Conservation (phyloP, 1,140 invertebrate species). For the Reticulitermes speratus region DNA sequence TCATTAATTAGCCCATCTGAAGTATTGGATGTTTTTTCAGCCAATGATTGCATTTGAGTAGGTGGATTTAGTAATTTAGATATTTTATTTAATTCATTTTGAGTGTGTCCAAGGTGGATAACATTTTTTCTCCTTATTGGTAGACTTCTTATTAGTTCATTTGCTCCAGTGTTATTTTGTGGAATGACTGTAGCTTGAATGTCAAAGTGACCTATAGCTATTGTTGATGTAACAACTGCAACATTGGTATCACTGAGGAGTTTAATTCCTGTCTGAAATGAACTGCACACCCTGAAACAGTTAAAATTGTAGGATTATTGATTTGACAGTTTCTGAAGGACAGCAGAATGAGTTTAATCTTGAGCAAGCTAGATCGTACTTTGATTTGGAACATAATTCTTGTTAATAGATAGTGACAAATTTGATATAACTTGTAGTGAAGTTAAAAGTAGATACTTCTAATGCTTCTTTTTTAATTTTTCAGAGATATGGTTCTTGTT, state of each 20-base stretch:
- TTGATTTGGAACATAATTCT: too few relatives aligned
- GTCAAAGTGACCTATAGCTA: neutral
- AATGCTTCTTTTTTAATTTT: too few relatives aligned
- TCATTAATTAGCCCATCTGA: neutral
- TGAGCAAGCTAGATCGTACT: too few relatives aligned
- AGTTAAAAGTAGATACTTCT: too few relatives aligned
- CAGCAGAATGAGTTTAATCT: too few relatives aligned
- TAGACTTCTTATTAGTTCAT: neutral
- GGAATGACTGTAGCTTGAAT: neutral
- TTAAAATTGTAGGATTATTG: too few relatives aligned
- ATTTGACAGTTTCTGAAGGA: too few relatives aligned
- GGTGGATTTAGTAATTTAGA: neutral
- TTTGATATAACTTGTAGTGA: too few relatives aligned
- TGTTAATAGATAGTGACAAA: too few relatives aligned
- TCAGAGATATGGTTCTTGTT: too few relatives aligned
- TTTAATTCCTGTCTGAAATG: neutral
- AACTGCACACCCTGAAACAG: neutral
- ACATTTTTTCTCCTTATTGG: neutral
- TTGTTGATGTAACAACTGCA: constrained; percentile 8
- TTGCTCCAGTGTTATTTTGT: neutral
- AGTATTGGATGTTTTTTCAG: too few relatives aligned
- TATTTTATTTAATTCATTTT: neutral
- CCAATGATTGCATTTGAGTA: neutral
- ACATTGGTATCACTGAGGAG: neutral
- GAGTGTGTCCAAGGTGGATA: neutral